These are phyloP conservation scores for Orthosia gracilis DNA, from an alignment of 2,888 invertebrate genomes.

Conservation along the genomic window DNA sequence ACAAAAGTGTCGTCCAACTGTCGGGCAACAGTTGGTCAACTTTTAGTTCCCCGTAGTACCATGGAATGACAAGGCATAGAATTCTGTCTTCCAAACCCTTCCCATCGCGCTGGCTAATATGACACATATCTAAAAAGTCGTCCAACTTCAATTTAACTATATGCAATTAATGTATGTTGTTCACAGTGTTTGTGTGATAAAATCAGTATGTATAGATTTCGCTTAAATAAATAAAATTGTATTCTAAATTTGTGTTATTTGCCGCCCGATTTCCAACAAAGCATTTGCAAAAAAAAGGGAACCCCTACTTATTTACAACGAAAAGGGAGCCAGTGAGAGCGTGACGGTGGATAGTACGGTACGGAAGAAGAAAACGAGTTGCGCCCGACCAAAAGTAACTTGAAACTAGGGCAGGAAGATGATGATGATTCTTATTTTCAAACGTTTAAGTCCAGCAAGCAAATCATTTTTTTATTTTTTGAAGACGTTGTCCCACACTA, in stretches of 20 bases:
- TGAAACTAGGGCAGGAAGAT: no score
- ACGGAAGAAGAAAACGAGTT: no score
- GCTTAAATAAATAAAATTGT: slow-evolving; percentile 86
- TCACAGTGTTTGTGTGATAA: slow-evolving; percentile 79
- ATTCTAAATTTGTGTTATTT: slow-evolving; percentile 69
- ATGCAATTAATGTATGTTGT: slow-evolving; percentile 70
- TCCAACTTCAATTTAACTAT: slow-evolving; percentile 50
- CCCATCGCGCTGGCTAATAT: slow-evolving; percentile 43
- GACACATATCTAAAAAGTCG: slow-evolving; percentile 56
- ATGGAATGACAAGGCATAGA: slow-evolving; percentile 20
- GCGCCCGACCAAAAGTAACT: no score
- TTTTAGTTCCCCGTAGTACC: neutral
- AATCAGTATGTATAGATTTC: slow-evolving; percentile 84
- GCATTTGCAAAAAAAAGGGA: no score
- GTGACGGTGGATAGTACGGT: no score
- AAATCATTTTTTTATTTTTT: no score
- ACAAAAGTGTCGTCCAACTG: slow-evolving; percentile 11
- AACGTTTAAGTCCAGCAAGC: no score
- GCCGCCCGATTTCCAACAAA: no score
- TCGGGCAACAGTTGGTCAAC: slow-evolving; percentile 15
- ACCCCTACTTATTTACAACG: no score
- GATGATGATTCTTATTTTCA: no score
- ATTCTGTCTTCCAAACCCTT: slow-evolving; percentile 43
- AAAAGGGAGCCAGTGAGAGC: no score
- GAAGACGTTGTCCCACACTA: no score